Percentiles rank a stretch among this genome's conserved stretches.
These are phyloP conservation scores for Mugil cephalus DNA, from an alignment of 2,113 vertebrate species.

Conservation along the genomic window DNA sequence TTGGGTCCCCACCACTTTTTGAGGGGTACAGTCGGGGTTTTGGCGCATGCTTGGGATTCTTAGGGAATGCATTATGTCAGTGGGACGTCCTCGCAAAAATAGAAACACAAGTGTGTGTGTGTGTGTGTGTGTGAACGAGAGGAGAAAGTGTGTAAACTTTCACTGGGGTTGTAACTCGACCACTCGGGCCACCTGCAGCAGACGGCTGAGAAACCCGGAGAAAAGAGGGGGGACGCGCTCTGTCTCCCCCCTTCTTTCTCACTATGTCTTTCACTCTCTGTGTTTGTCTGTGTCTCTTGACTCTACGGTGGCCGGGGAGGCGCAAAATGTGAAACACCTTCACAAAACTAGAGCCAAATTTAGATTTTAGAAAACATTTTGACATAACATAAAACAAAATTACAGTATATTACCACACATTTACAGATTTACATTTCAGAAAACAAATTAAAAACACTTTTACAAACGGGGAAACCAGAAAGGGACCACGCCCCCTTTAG, in stretches of 20 bases:
- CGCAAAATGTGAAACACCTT: no score
- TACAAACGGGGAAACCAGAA: no score
- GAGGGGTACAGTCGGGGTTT: no score
- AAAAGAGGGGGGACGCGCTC: constrained; percentile 9
- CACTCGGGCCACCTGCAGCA: constrained; percentile 81
- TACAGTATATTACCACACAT: no score
- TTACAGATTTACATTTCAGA: no score
- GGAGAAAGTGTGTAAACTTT: constrained; percentile 53
- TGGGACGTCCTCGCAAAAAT: not conserved
- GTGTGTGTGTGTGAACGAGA: constrained; percentile 22
- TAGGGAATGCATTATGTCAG: not conserved
- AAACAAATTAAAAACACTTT: no score
- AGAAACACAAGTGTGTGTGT: constrained; percentile 9
- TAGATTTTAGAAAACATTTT: no score
- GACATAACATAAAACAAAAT: no score
- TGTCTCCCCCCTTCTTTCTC: not conserved
- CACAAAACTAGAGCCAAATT: no score
- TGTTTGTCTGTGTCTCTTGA: not conserved
- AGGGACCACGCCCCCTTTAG: no score
- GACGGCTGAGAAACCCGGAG: constrained; percentile 56
- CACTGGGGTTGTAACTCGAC: constrained; percentile 77
- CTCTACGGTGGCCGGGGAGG: no score
- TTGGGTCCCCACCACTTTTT: no score
- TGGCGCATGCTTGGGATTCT: not conserved
- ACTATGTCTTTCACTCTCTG: constrained; percentile 14